Evolutionary conservation across 2,113 vertebrate genomes (phyloP), one percentile per base, ranked within the genome.

Genomic region (Synodontis membranacea): DNA sequence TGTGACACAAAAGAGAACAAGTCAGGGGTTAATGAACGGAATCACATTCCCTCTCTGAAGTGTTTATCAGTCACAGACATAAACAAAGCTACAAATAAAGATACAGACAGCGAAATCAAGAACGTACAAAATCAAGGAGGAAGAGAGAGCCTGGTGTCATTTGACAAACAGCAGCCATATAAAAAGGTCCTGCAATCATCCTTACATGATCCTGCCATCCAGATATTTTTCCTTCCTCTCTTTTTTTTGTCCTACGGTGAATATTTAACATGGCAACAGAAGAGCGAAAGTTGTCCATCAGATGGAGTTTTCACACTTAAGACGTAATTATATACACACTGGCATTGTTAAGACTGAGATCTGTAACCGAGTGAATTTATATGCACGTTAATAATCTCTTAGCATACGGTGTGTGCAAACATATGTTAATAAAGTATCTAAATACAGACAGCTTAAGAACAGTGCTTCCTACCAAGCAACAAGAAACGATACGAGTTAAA

Each of bases 261-360:
- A 14, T 44, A n/a, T n/a, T 23, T 15, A 84, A 54, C 50, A 48
- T 14, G 15, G 54, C 70, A n/a, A 34, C 48, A 48, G 52, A 52
- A 52, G 34, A 72, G 48, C 50, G 19, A 54, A 60, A 48, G 15
- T 17, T 44, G 21, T 76, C 42, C 23, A 21, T 75, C 28, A 84
- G 52, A 28, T 64, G 11, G n/a, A 78, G 83, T 50, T n/a, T 64
- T 79, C 42, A 37, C 74, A 78, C 39, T 12, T 60, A 28, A 31
- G 42, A 60, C 72, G 17, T 78, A 56, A 74, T 54, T 72, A 84
- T 72, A 84, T 19, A 54, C 37, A 84, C 56, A 21, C 25, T 31
- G 68, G 68, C 37, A 70, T 46, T 58, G 83, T 37, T 70, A 72
- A 7, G 44, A 25, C 34, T 72, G 46, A 74, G 68, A 56, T 37